Conservation (phyloP, 1,140 invertebrate species). For the Xylocopa sonorina region DNA sequence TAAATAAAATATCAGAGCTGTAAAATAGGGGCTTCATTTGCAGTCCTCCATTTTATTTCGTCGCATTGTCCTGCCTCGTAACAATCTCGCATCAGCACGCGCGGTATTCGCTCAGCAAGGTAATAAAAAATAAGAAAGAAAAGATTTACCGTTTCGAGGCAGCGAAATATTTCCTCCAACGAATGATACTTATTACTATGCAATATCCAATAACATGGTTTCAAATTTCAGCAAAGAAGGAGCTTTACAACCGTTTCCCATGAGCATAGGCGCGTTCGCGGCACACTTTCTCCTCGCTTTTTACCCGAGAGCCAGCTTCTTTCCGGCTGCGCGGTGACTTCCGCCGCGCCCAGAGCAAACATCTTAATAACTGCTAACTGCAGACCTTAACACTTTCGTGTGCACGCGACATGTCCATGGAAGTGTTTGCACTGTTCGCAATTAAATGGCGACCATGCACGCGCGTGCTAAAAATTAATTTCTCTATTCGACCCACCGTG, state of each 20-base stretch:
- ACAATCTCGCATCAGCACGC: no score
- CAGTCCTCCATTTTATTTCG: no score
- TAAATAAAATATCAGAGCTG: no score
- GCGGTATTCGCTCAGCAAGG: no score
- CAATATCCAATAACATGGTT: conserved; percentile 10
- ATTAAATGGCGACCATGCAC: no score
- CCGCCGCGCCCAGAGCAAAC: conserved; percentile 8
- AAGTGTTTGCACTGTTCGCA: no score
- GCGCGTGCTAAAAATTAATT: no score
- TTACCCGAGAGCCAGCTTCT: neutral
- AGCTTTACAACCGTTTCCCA: conserved; percentile 2
- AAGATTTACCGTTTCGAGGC: neutral
- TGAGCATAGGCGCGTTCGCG: neutral
- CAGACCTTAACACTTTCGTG: no score
- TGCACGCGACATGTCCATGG: no score
- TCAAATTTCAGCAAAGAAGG: conserved; percentile 1
- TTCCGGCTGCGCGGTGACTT: conserved; percentile 6
- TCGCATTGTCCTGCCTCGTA: no score
- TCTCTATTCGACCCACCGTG: no score
- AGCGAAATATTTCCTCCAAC: neutral
- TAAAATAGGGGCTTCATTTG: no score
- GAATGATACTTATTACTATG: neutral
- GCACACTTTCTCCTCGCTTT: conserved; percentile 9
- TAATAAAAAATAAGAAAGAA: neutral
- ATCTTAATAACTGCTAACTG: conserved; percentile 18